These are phyloP conservation scores for Tupaia chinensis DNA, from an alignment of 2,113 vertebrate genomes.

Conservation along the genomic window DNA sequence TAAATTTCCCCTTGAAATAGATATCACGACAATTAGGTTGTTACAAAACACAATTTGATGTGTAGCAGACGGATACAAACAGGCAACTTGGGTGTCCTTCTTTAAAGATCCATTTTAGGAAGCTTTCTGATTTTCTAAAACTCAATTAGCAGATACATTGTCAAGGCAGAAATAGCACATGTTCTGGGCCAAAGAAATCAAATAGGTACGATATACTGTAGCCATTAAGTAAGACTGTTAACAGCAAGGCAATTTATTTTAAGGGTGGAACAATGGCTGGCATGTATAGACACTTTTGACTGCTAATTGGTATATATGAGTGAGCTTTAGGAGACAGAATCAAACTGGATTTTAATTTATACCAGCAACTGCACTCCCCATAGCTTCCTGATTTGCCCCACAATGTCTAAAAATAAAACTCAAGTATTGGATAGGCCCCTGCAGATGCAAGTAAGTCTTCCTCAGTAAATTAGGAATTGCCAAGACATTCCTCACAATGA, in stretches of 20 bases:
- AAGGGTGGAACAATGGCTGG: slow-evolving; percentile 32
- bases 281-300: slow-evolving; percentile 17
- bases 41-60: slow-evolving; percentile 72
- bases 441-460: neutral
- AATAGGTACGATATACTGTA: neutral
- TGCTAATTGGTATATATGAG: slow-evolving; percentile 12
- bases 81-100: slow-evolving; percentile 52
- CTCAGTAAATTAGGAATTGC: neutral
- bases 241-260: slow-evolving; percentile 65
- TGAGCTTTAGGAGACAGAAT: slow-evolving; percentile 36
- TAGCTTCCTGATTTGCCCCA: neutral
- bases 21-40: slow-evolving; percentile 73
- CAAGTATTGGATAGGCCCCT: neutral
- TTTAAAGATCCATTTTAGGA: slow-evolving; percentile 65
- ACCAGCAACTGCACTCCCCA: neutral
- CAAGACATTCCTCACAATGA: neutral
- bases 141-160: slow-evolving; percentile 64
- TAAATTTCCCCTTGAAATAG: slow-evolving; percentile 77
- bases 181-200: slow-evolving; percentile 65
- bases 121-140: slow-evolving; percentile 70
- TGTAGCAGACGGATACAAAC: slow-evolving; percentile 58
- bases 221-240: slow-evolving; percentile 63
- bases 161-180: slow-evolving; percentile 50
- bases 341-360: slow-evolving; percentile 57
- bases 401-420: slow-evolving; percentile 34